Base-by-base conservation (phyloP, 2,888 invertebrate genomes). In the Dromius quadrimaculatus region DNA sequence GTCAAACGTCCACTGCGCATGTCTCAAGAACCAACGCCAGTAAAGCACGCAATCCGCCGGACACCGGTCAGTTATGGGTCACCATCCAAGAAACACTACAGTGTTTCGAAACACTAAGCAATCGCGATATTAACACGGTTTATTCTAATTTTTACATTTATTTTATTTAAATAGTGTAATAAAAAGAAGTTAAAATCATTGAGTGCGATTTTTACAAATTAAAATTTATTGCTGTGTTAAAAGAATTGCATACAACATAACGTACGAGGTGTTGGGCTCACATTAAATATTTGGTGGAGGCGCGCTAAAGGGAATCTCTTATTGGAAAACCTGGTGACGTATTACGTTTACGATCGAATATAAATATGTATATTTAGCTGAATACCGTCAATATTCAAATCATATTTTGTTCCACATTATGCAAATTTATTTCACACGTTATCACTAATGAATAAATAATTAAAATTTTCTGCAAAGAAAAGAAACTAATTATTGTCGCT, bases 61-160 rank as follows among this genome's bases (percentile, higher is more conserved):
- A 77, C 76, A 75, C 63, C 75, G 76, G 76, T 77, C 76, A 77
- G 76, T 77, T 74, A 65, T 73, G 71, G 64, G 71, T 72, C 59
- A 62, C 59, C 63, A 68, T 45, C 17, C 23, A 47, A 8, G 2
- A 15, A 20, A 22, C 1, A 22, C 1, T 17, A 11, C 20, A 11
- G 9, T 9, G 11, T 47, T 47, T 8, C n/a, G 20, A n/a, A n/a
- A n/a, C n/a, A n/a, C n/a, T n/a, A n/a, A n/a, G n/a, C n/a, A n/a
- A n/a, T n/a, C n/a, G n/a, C n/a, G n/a, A n/a, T n/a, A n/a, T n/a
- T n/a, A n/a, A n/a, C n/a, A n/a, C n/a, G n/a, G n/a, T n/a, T n/a
- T n/a, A n/a, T n/a, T n/a, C n/a, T n/a, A n/a, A n/a, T n/a, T n/a
- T n/a, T n/a, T n/a, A n/a, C n/a, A n/a, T n/a, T n/a, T n/a, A n/a